Base-by-base conservation (phyloP, 2,888 invertebrate genomes). In the Subacronicta megacephala region DNA sequence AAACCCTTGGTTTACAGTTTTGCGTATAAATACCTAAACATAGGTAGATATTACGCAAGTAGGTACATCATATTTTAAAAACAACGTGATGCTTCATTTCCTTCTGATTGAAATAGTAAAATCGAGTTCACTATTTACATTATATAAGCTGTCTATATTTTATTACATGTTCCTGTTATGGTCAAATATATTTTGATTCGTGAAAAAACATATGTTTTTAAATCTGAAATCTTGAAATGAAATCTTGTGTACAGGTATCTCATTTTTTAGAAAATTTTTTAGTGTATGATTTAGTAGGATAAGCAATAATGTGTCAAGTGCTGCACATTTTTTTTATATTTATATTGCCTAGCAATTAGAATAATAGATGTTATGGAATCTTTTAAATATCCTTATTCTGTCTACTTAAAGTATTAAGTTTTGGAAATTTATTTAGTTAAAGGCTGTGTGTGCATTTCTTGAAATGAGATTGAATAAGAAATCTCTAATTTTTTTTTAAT, bases 381-480 rank as follows among this genome's bases (percentile, higher is more conserved):
- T 26, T 2, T 26, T 10, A 16, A 17, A 40, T 41, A 29, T 41
- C 18, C 36, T 35, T 47, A 33, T 44, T 7, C 36, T 60, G 18
- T 61, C 52, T 46, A 53, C 13, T 47, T 38, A 6, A 42, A 53
- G 53, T 62, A 51, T 50, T 56, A 64, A 18, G 15, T 23, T 61
- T 51, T 35, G 29, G 15, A 38, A 65, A 51, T 37, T 67, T 53
- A 53, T 17, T 52, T 51, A 44, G 26, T 49, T 69, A 17, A 70
- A 57, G 72, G 75, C 72, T 75, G 72, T 72, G 72, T 66, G 23
- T 57, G 72, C 72, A 72, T 72, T 72, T 72, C 42, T 47, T 52
- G 17, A 53, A 50, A 26, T 51, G 47, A 51, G 67, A 61, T 65
- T 57, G n/a, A 42, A 56, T 41, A 33, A 7, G 35, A 59, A 59